A percentile compares a stretch with the other conserved stretches of the same genome.
These are phyloP conservation scores for Euwallacea fornicatus DNA, from an alignment of 1,140 invertebrate genomes.

Conservation along the genomic window DNA sequence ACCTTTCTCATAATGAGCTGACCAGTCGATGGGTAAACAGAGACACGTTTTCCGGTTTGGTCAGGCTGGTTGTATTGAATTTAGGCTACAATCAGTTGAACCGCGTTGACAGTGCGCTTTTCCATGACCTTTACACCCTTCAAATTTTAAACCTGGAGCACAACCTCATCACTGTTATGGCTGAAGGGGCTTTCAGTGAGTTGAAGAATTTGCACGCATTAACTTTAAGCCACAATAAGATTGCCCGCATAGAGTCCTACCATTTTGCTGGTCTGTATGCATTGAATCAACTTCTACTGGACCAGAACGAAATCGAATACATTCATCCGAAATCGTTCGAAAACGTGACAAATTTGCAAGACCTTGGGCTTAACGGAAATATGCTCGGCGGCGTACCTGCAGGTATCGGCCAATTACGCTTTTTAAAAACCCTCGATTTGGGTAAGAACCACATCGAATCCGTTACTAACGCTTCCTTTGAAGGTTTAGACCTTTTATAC, in stretches of 20 bases:
- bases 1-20: constrained; percentile 77
- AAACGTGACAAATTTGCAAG: constrained; percentile 78
- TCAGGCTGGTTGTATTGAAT: constrained; percentile 73
- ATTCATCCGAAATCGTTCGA: constrained; percentile 74
- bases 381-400: constrained; percentile 69
- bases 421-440: constrained; percentile 74
- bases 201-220: constrained; percentile 76
- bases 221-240: constrained; percentile 71
- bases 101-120: constrained; percentile 70
- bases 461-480: constrained; percentile 63
- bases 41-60: constrained; percentile 74
- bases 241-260: constrained; percentile 67
- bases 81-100: constrained; percentile 73
- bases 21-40: constrained; percentile 77
- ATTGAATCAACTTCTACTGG: constrained; percentile 71
- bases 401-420: constrained; percentile 67
- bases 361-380: constrained; percentile 79
- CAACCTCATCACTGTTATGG: constrained; percentile 72
- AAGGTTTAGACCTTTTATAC: constrained; percentile 64
- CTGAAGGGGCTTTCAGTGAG: constrained; percentile 72
- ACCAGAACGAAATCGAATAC: constrained; percentile 71
- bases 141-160: constrained; percentile 76
- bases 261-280: constrained; percentile 73
- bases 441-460: constrained; percentile 74
- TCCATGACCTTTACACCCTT: constrained; percentile 73